These are phyloP conservation scores for Euclidia mi DNA, from an alignment of 2,888 invertebrate genomes.

Conservation along the genomic window DNA sequence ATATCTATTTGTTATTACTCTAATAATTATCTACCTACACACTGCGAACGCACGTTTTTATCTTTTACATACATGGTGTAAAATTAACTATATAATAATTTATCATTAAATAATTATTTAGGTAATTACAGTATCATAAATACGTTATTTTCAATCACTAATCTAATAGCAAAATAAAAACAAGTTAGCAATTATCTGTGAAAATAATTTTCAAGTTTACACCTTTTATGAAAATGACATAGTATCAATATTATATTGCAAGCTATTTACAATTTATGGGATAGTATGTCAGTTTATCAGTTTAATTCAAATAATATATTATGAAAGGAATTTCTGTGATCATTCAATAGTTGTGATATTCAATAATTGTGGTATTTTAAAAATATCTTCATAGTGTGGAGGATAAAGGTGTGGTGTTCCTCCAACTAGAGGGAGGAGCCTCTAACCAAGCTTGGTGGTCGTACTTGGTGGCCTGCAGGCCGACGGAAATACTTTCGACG, in stretches of 20 bases:
- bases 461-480: too few relatives aligned
- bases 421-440: too few relatives aligned
- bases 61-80: constrained; percentile 40
- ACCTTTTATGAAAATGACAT: constrained; percentile 18
- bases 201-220: constrained; percentile 26
- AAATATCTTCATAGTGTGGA: constrained; percentile 1
- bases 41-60: constrained; percentile 38
- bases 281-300: constrained; percentile 32
- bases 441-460: too few relatives aligned
- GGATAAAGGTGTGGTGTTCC: too few relatives aligned
- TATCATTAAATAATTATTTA: constrained; percentile 9
- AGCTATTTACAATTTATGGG: constrained; percentile 53
- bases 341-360: constrained; percentile 18
- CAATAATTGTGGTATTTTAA: neutral
- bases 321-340: constrained; percentile 21
- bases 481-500: too few relatives aligned
- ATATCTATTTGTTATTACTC: constrained; percentile 59
- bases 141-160: constrained; percentile 8
- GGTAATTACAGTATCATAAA: neutral
- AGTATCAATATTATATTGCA: constrained; percentile 21
- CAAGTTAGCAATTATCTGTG: neutral
- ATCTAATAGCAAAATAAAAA: constrained; percentile 13
- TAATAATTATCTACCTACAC: constrained; percentile 56
- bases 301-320: constrained; percentile 20
- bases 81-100: constrained; percentile 22